phyloP scores from a whole-genome alignment of 2,888 invertebrate species.

The Globia sparganii region DNA sequence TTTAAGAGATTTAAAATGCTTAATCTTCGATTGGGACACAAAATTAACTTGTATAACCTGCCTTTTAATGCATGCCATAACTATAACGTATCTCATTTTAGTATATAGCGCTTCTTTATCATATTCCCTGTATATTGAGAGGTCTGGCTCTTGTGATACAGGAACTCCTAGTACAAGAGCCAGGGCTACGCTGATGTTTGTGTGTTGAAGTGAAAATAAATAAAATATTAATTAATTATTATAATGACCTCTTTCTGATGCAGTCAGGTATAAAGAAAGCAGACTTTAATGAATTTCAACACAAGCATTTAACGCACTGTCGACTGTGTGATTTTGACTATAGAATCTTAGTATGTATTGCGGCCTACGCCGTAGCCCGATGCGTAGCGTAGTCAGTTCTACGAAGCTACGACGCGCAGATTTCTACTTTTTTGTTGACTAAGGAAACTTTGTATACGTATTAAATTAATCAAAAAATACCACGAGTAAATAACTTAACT shows the following conservation, averaged over 20 bases:
- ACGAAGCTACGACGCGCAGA: background rate
- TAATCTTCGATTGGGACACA: background rate
- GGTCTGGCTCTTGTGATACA: too few species aligned
- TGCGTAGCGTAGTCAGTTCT: slow-evolving; percentile 3
- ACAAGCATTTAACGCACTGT: background rate
- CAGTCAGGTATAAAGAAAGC: too few species aligned
- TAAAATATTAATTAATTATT: background rate
- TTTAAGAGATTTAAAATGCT: background rate
- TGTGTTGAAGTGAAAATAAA: background rate
- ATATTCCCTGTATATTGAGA: too few species aligned
- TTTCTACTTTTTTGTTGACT: background rate
- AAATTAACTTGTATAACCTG: background rate
- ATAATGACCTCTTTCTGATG: background rate
- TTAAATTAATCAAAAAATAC: background rate
- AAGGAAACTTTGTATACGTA: background rate
- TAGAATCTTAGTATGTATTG: background rate
- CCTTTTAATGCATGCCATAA: background rate
- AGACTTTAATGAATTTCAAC: background rate
- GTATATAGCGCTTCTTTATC: too few species aligned
- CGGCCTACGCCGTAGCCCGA: slow-evolving; percentile 28
- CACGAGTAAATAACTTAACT: background rate
- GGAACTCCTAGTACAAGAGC: too few species aligned
- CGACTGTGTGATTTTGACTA: too few species aligned
- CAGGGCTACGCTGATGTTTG: too few species aligned
- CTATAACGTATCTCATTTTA: too few species aligned